Percentiles rank a stretch among this genome's conserved stretches.
Conservation (phyloP, 1,140 invertebrate species). For the Galendromus occidentalis region DNA sequence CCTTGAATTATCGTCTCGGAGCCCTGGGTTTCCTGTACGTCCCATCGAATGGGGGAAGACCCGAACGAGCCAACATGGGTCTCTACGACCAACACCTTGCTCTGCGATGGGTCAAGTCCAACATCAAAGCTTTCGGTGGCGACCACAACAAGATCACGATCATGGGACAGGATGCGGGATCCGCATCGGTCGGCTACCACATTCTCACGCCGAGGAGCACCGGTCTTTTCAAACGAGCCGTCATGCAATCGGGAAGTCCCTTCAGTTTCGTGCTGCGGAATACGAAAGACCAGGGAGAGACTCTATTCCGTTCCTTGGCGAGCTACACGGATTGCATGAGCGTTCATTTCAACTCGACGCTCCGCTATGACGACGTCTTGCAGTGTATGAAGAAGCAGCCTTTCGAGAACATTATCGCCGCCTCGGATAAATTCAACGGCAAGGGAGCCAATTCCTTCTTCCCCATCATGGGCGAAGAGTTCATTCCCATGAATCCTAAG, state of each 20-base stretch:
- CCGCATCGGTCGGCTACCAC: constrained; percentile 24
- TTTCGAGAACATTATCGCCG: background rate
- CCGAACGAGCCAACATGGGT: constrained; percentile 18
- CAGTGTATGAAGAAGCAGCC: background rate
- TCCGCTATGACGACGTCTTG: background rate
- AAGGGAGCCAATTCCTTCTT: constrained; percentile 6
- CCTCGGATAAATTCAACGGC: constrained; percentile 5
- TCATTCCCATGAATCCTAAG: constrained; percentile 9
- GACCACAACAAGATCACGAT: constrained; percentile 28
- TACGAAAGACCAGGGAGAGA: background rate
- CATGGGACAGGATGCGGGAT: constrained; percentile 32
- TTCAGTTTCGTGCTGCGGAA: background rate
- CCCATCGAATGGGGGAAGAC: background rate
- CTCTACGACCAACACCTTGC: constrained; percentile 20
- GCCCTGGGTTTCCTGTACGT: constrained; percentile 58
- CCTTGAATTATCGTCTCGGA: constrained; percentile 84
- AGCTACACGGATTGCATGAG: background rate
- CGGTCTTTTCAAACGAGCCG: constrained; percentile 24
- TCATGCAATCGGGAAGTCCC: constrained; percentile 22
- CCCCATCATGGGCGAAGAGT: background rate
- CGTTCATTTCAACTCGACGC: background rate
- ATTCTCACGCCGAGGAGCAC: constrained; percentile 23
- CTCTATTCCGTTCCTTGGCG: background rate
- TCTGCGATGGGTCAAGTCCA: constrained; percentile 19
- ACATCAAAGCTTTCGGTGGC: constrained; percentile 22